A percentile compares a stretch with the other conserved stretches of the same genome.
Evolutionary conservation across 2,888 invertebrate genomes (phyloP).

Genomic region (Plagodis pulveraria): DNA sequence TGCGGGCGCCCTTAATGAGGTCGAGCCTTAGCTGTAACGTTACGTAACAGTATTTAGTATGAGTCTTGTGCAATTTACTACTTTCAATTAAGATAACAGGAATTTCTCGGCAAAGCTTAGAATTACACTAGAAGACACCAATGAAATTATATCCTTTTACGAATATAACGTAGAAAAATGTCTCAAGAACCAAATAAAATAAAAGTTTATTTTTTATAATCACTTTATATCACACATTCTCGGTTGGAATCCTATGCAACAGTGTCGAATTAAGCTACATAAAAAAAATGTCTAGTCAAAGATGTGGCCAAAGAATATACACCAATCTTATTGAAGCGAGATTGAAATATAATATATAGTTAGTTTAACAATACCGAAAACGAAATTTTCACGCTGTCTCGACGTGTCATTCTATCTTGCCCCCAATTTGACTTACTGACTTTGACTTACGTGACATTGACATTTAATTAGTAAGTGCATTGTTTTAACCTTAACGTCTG

Average conservation of each 20-base stretch:
- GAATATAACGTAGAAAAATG: not conserved
- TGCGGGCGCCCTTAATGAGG: conserved; percentile 20
- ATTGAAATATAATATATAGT: no score
- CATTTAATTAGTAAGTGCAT: not conserved
- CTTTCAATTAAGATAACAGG: conserved; percentile 17
- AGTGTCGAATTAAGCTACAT: no score
- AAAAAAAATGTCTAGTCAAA: no score
- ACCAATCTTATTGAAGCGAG: no score
- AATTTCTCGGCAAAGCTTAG: not conserved
- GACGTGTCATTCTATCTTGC: no score
- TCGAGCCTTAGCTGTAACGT: conserved; percentile 6
- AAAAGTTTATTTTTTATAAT: no score
- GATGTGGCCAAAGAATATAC: no score
- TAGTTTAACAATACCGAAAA: no score
- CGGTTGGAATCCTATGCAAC: no score
- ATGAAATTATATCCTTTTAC: not conserved
- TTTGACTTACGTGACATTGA: not conserved
- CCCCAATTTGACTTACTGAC: not conserved
- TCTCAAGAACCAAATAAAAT: not conserved
- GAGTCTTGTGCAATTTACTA: conserved; percentile 15
- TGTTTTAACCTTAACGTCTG: not conserved
- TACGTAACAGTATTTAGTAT: conserved; percentile 16
- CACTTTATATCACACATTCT: no score
- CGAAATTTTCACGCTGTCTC: no score
- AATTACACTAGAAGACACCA: not conserved